A percentile compares a stretch with the other conserved stretches of the same genome.
Evolutionary conservation across 2,113 vertebrate genomes (phyloP).

Genomic region (Gila orcuttii): DNA sequence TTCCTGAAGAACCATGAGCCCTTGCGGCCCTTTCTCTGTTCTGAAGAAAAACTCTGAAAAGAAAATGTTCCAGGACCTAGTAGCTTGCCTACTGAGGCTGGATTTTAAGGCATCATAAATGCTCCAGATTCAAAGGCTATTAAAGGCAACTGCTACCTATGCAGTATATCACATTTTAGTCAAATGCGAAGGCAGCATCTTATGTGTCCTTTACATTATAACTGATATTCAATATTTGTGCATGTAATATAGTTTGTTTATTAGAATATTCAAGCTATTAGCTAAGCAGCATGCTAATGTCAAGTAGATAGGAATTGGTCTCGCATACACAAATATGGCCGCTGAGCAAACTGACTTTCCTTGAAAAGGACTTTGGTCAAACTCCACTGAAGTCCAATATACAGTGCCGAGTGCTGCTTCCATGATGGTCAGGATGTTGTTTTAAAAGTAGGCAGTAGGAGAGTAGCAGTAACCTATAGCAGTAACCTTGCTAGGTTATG

Average conservation of each 20-base stretch:
- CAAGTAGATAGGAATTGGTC: not conserved
- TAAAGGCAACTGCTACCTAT: not conserved
- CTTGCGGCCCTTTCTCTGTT: slow-evolving; percentile 70
- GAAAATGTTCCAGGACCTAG: slow-evolving; percentile 8
- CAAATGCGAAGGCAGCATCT: not conserved
- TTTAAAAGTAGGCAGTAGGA: not conserved
- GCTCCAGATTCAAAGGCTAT: not conserved
- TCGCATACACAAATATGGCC: not conserved
- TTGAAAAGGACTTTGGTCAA: not conserved
- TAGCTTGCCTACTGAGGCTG: not conserved
- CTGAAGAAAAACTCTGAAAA: slow-evolving; percentile 45
- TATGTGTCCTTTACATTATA: not conserved
- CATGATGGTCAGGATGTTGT: not conserved
- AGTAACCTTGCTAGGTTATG: slow-evolving; percentile 17
- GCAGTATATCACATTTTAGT: not conserved
- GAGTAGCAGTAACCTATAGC: too few species aligned
- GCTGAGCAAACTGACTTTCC: not conserved
- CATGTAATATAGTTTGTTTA: not conserved
- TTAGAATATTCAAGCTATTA: not conserved
- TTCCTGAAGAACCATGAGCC: slow-evolving; percentile 71
- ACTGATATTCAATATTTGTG: not conserved
- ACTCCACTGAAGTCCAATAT: not conserved
- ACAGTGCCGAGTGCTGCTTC: not conserved
- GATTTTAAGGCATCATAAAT: not conserved
- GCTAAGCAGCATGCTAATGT: not conserved